Percentiles rank a stretch among this genome's conserved stretches.
These are phyloP conservation scores for Zaprionus ghesquierei DNA, from an alignment of 1,140 invertebrate species.

Conservation along the genomic window DNA sequence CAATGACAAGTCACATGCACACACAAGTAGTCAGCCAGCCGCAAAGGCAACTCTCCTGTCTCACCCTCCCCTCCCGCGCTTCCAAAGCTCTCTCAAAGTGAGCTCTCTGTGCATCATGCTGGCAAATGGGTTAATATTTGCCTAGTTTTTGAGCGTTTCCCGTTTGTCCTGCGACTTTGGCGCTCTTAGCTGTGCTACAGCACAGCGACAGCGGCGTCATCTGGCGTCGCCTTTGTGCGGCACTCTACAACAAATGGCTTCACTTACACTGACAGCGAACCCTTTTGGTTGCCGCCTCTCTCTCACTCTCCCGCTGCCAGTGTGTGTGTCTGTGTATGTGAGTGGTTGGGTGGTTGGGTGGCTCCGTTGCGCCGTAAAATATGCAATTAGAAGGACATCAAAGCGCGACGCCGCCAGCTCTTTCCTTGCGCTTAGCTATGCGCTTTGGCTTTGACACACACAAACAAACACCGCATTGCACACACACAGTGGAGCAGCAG, in stretches of 20 bases:
- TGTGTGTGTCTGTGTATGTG: slow-evolving; percentile 9
- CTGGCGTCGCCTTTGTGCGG: slow-evolving; percentile 8
- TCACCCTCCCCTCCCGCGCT: background rate
- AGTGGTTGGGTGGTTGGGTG: slow-evolving; percentile 16
- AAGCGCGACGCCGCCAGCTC: slow-evolving; percentile 47
- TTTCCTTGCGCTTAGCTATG: slow-evolving; percentile 54
- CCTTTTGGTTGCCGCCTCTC: slow-evolving; percentile 39
- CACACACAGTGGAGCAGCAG: slow-evolving; percentile 31
- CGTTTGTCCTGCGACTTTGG: slow-evolving; percentile 61
- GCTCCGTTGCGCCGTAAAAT: slow-evolving; percentile 73
- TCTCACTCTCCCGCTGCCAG: background rate
- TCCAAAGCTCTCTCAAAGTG: background rate
- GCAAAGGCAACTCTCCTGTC: background rate
- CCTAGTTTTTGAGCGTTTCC: slow-evolving; percentile 72
- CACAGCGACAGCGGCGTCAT: slow-evolving; percentile 37
- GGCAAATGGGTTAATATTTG: slow-evolving; percentile 76
- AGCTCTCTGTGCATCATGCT: background rate
- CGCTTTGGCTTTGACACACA: slow-evolving; percentile 66
- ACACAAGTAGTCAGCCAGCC: background rate
- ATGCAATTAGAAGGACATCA: slow-evolving; percentile 81
- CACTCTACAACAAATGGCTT: slow-evolving; percentile 60
- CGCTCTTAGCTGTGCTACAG: slow-evolving; percentile 50
- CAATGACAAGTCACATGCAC: background rate
- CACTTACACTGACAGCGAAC: slow-evolving; percentile 62
- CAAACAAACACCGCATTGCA: slow-evolving; percentile 22